Percentiles rank a stretch among this genome's conserved stretches.
These are phyloP conservation scores for Stomatorhinus ivindoensis DNA, from an alignment of 2,113 vertebrate genomes.

Conservation along the genomic window DNA sequence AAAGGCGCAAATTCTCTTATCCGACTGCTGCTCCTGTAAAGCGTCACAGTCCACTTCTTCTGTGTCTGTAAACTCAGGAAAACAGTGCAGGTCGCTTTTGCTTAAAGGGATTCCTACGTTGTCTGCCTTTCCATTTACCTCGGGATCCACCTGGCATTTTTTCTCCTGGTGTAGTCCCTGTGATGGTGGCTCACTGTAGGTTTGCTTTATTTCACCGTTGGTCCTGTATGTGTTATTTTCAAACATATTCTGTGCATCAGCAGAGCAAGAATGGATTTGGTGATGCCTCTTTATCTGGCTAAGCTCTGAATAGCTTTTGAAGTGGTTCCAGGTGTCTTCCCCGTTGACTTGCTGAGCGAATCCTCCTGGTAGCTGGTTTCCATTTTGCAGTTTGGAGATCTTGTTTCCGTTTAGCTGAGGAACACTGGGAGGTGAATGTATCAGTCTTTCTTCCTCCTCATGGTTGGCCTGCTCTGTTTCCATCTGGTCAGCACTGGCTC, in stretches of 20 bases:
- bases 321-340: conserved; percentile 62
- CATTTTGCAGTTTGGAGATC: conserved; percentile 73
- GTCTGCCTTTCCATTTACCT: conserved; percentile 59
- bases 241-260: conserved; percentile 59
- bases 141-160: conserved; percentile 67
- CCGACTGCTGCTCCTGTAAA: conserved; percentile 56
- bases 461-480: conserved; percentile 88
- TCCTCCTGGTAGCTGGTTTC: conserved; percentile 64
- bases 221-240: conserved; percentile 62
- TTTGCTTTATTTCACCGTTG: conserved; percentile 81
- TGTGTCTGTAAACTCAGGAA: conserved; percentile 51
- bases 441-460: conserved; percentile 85
- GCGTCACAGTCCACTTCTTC: conserved; percentile 55
- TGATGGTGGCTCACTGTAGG: conserved; percentile 37
- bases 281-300: conserved; percentile 64
- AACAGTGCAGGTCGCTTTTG: conserved; percentile 50
- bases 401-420: conserved; percentile 59
- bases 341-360: conserved; percentile 66
- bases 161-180: conserved; percentile 62
- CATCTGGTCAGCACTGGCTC: conserved; percentile 94
- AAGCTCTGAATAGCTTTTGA: conserved; percentile 54
- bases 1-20: conserved; percentile 61
- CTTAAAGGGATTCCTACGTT: conserved; percentile 43
- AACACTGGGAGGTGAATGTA: conserved; percentile 66
- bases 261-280: conserved; percentile 57